Evolutionary conservation across 2,888 invertebrate genomes (phyloP), one percentile per base, ranked within the genome.

Genomic region (Drosophila mayaguana): DNA sequence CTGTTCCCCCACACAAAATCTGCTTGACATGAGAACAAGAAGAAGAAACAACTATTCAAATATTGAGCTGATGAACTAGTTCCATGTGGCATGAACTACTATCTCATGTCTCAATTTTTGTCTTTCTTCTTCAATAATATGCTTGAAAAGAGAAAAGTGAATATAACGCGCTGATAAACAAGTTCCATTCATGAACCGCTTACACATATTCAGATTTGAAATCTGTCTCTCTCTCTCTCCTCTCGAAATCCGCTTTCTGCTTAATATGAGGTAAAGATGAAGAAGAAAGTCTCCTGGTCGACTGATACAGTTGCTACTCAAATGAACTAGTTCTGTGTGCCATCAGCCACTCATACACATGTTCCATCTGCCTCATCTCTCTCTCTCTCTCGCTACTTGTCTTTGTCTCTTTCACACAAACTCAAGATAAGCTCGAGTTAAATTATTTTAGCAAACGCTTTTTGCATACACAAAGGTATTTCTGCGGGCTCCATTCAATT

Each of bases 401-500:
- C 16, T 11, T 11, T 22, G 16, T n/a, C 22, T 40, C 5, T n/a
- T 25, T 7, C 40, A n/a, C 6, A n/a, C 25, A 14, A 38, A 16
- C 48, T 40, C 38, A 59, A 38, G 59, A 59, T 59, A 59, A 59
- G 36, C 34, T 36, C 43, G 25, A 63, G 46, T n/a, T 32, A 20
- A 32, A 63, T 46, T 63, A 32, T 46, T 59, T 59, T 18, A 63
- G 38, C 22, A 46, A 60, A 22, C 60, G 22, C 38, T 38, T 46
- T 63, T 60, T 63, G 40, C 56, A n/a, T 34, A 42, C 38, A 65
- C 46, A 72, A 66, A 66, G 42, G 34, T 34, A 67, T 63, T 63
- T 67, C 50, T 50, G 62, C 53, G 48, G 50, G 40, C 73, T 55
- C 42, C 59, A 60, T 74, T 74, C 68, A 68, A 73, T 63, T 73